phyloP scores from a whole-genome alignment of 2,888 invertebrate genomes.

The Acleris literana region DNA sequence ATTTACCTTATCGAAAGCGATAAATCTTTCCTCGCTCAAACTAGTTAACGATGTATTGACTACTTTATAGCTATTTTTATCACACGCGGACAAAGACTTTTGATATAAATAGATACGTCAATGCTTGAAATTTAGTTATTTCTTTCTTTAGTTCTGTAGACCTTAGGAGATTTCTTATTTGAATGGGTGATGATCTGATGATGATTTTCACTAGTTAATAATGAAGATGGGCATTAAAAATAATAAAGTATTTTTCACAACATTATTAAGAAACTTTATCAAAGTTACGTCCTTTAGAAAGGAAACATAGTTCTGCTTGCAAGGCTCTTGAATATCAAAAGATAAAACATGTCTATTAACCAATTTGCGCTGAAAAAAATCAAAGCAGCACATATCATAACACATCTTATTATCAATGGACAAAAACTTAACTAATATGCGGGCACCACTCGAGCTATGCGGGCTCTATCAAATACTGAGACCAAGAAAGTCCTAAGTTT shows the following conservation, averaged over 20 bases:
- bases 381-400: conserved; percentile 8
- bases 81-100: conserved; percentile 1
- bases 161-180: too few relatives aligned
- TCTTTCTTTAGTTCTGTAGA: too few relatives aligned
- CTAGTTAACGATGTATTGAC: conserved; percentile 25
- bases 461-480: conserved; percentile 13
- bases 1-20: conserved; percentile 12
- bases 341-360: too few relatives aligned
- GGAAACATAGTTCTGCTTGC: too few relatives aligned
- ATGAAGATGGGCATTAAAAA: too few relatives aligned
- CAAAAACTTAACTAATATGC: conserved; percentile 18
- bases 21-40: conserved; percentile 15
- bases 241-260: too few relatives aligned
- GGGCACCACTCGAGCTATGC: conserved; percentile 19
- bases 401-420: conserved; percentile 26
- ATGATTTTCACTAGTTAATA: too few relatives aligned
- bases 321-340: too few relatives aligned
- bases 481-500: conserved; percentile 10
- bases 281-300: too few relatives aligned
- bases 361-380: too few relatives aligned
- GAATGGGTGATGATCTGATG: too few relatives aligned
- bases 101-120: conserved; percentile 3
- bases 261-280: too few relatives aligned
- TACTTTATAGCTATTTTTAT: conserved; percentile 12
- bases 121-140: not conserved